Base-by-base conservation (phyloP, 2,888 invertebrate species). In the Melikaiella ostensackeni region DNA sequence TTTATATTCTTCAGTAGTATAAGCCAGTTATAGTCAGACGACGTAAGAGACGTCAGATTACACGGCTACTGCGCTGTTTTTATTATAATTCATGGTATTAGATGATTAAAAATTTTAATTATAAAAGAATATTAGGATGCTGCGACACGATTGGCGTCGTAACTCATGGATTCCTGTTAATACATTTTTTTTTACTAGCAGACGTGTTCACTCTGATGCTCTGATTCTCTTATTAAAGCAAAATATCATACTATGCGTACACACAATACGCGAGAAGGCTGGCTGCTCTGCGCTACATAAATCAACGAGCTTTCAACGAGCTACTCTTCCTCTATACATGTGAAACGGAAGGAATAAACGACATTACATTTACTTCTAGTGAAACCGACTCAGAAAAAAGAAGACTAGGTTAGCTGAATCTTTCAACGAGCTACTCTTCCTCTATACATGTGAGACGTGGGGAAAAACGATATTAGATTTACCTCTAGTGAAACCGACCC, bases 381-480 rank as follows among this genome's bases (percentile, higher is more conserved):
- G 21, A 38, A 42, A 38, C 38, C 74, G 74, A 35, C 61, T 57
- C 61, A 59, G 66, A 50, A 70, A 66, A n/a, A n/a, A n/a, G n/a
- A n/a, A n/a, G n/a, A n/a, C n/a, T n/a, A n/a, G n/a, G n/a, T n/a
- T n/a, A n/a, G n/a, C n/a, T n/a, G n/a, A n/a, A n/a, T n/a, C n/a
- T 86, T 83, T 81, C 83, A 77, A 38, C 75, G 80, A 83, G 79
- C 81, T 79, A 81, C 81, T 83, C 84, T 83, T 83, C 80, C 75
- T 75, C 59, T 74, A 62, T 70, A 76, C 70, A 70, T 11, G 80
- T 77, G 77, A 77, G 79, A 80, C 80, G 81, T 76, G 82, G 80
- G 79, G 83, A 83, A 84, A 81, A 85, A 82, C 81, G 82, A 82
- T 83, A 85, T 86, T 86, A 85, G 83, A 84, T 86, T 84, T 83